phyloP scores from a whole-genome alignment of 1,140 invertebrate genomes.

The Ceratina calcarata region DNA sequence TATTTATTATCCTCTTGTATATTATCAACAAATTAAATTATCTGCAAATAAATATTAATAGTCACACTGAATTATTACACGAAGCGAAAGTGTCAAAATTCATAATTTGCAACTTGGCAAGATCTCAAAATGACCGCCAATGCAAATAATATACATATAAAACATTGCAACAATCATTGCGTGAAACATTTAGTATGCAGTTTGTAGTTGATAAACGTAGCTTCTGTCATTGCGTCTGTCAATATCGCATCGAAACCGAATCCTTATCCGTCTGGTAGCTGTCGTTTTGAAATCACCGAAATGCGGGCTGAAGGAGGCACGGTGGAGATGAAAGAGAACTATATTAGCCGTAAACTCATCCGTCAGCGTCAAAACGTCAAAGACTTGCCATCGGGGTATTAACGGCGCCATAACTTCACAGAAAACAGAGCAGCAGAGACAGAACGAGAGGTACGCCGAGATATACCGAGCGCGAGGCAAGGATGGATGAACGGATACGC shows the following conservation, averaged over 20 bases:
- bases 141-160: constrained; percentile 30
- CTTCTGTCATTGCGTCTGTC: constrained; percentile 33
- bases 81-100: too few species aligned
- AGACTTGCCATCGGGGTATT: constrained; percentile 75
- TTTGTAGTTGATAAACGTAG: constrained; percentile 30
- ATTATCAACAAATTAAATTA: too few species aligned
- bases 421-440: constrained; percentile 25
- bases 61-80: too few species aligned
- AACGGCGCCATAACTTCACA: constrained; percentile 72
- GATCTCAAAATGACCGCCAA: background rate
- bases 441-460: too few species aligned
- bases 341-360: constrained; percentile 80
- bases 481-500: background rate
- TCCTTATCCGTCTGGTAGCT: constrained; percentile 63
- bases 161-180: background rate
- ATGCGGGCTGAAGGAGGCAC: constrained; percentile 49
- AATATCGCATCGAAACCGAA: constrained; percentile 47
- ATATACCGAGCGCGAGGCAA: background rate
- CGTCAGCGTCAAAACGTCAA: constrained; percentile 78
- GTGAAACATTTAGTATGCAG: background rate
- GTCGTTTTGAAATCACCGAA: constrained; percentile 53
- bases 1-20: too few species aligned
- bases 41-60: too few species aligned
- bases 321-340: constrained; percentile 76
- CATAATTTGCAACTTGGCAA: too few species aligned